These are phyloP conservation scores for Lucifuga dentata DNA, from an alignment of 2,113 vertebrate species.

Conservation along the genomic window DNA sequence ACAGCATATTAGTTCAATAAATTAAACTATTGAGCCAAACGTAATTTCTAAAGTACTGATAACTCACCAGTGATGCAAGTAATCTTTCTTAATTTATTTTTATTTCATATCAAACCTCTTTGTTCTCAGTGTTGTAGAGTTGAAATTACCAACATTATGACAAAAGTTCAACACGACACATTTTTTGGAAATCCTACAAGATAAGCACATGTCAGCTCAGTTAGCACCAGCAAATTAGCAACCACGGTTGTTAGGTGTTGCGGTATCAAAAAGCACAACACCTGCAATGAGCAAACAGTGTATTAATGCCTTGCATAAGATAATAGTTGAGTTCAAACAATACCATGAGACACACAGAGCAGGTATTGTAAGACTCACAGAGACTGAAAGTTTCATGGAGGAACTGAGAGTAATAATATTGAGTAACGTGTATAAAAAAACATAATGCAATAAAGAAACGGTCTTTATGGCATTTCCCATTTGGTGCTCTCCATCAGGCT, in stretches of 20 bases:
- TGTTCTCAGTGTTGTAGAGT: not conserved
- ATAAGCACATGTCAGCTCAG: not conserved
- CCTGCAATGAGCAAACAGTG: not conserved
- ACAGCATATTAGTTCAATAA: not conserved
- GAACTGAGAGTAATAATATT: conserved; percentile 31
- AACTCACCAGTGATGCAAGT: not conserved
- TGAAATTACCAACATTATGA: not conserved
- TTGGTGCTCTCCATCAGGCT: conserved; percentile 53
- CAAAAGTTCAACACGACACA: not conserved
- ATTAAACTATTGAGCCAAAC: not conserved
- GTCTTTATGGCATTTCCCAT: conserved; percentile 54
- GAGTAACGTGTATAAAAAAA: conserved; percentile 57
- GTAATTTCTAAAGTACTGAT: not conserved
- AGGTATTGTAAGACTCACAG: conserved; percentile 27
- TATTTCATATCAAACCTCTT: not conserved
- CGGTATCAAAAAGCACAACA: not conserved
- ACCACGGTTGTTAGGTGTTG: not conserved
- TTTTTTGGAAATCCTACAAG: too few species aligned
- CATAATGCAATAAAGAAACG: conserved; percentile 45
- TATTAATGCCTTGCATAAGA: conserved; percentile 4
- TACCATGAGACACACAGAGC: conserved; percentile 18
- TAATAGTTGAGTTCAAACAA: conserved; percentile 25
- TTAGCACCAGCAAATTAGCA: not conserved
- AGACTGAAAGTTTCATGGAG: conserved; percentile 34
- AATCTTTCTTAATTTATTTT: not conserved